Conservation (phyloP, 2,797 vertebrate species). For the Sebastes cheni region DNA sequence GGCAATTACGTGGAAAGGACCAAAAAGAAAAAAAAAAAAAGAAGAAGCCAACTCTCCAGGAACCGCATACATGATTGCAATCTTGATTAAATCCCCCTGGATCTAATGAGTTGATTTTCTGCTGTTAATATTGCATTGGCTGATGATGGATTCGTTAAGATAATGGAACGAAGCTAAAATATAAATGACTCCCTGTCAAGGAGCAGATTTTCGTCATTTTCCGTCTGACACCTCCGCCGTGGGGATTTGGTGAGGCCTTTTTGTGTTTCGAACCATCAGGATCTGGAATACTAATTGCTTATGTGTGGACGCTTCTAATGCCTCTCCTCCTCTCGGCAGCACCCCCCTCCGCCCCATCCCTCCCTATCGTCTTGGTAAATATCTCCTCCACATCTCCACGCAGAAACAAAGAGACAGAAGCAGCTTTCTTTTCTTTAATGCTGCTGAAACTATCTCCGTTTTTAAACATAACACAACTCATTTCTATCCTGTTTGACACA, state of each 20-base stretch:
- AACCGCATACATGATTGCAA: slow-evolving; percentile 98
- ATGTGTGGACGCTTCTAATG: slow-evolving; percentile 79
- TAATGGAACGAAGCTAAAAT: slow-evolving; percentile 99
- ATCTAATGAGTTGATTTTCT: slow-evolving; percentile 99
- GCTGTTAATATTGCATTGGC: slow-evolving; percentile 99
- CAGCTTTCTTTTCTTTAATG: slow-evolving; percentile 27
- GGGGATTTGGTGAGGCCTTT: slow-evolving; percentile 87
- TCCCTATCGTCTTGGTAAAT: slow-evolving; percentile 72
- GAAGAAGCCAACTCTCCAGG: slow-evolving; percentile 92
- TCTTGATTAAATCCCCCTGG: slow-evolving; percentile 99
- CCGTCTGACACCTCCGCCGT: slow-evolving; percentile 91
- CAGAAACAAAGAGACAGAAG: slow-evolving; percentile 65
- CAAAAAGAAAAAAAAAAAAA: slow-evolving; percentile 85
- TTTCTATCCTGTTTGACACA: slow-evolving; percentile 1
- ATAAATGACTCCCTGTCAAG: slow-evolving; percentile 99
- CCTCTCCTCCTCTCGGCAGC: slow-evolving; percentile 49
- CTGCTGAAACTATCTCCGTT: slow-evolving; percentile 9
- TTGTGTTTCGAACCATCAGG: slow-evolving; percentile 87
- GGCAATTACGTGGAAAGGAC: slow-evolving; percentile 90
- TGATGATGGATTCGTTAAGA: slow-evolving; percentile 99
- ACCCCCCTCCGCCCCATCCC: slow-evolving; percentile 22
- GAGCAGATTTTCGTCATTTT: slow-evolving; percentile 99
- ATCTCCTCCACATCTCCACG: slow-evolving; percentile 67
- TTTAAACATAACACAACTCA: not conserved
- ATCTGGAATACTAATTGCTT: slow-evolving; percentile 89